Percentiles rank a stretch among this genome's conserved stretches.
phyloP scores from a whole-genome alignment of 2,888 invertebrate genomes.

The Scotopteryx bipunctaria region DNA sequence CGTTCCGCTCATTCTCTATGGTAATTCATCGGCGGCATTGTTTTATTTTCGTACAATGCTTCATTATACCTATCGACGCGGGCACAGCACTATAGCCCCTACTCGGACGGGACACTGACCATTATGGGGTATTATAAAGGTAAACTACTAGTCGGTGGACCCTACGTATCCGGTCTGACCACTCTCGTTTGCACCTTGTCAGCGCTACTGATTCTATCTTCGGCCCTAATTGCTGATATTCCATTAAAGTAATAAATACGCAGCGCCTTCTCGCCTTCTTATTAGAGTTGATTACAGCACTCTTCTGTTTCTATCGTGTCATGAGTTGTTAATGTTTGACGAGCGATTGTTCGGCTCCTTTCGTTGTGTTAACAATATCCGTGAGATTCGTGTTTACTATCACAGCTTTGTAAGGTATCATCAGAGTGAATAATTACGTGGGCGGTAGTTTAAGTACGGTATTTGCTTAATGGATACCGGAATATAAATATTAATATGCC shows the following conservation, averaged over 20 bases:
- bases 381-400: constrained; percentile 63
- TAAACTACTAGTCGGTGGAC: constrained; percentile 47
- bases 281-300: constrained; percentile 77
- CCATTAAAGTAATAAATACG: constrained; percentile 81
- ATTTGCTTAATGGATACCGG: constrained; percentile 46
- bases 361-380: constrained; percentile 60
- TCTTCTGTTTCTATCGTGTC: constrained; percentile 73
- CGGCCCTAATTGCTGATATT: constrained; percentile 79
- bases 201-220: constrained; percentile 79
- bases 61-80: constrained; percentile 42
- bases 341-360: constrained; percentile 60
- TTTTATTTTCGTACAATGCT: constrained; percentile 69
- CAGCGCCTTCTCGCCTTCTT: constrained; percentile 74
- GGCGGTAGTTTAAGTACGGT: constrained; percentile 47
- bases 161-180: constrained; percentile 71
- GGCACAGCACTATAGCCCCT: constrained; percentile 46
- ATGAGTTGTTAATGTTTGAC: constrained; percentile 71
- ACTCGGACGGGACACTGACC: constrained; percentile 43
- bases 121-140: constrained; percentile 42
- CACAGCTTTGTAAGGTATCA: constrained; percentile 54
- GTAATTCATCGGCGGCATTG: constrained; percentile 76
- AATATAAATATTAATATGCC: constrained; percentile 39
- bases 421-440: constrained; percentile 56
- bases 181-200: constrained; percentile 83
- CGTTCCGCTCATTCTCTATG: constrained; percentile 79